Base-by-base conservation (phyloP, 2,113 vertebrate genomes). In the Saiga tatarica region DNA sequence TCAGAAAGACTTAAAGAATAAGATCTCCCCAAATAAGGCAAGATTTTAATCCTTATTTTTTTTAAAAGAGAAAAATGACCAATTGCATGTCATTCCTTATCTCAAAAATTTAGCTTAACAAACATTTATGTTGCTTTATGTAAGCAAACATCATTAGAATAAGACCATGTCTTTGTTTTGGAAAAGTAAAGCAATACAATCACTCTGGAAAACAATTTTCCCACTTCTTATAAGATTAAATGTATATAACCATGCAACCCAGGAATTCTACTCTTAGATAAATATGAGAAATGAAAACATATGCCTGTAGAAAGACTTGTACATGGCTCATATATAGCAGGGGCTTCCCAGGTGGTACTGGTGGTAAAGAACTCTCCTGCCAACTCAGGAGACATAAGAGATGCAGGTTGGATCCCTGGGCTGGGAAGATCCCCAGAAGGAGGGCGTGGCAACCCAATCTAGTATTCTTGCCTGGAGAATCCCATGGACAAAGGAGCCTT, bases 201-300 rank as follows among this genome's bases (percentile, higher is more conserved):
- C 14, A 25, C 19, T 67, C 78, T 87, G 14, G 28, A 91, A 89
- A 96, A 74, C 3, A 57, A 79, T 52, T 87, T 93, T 30, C 23
- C 81, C 25, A 52, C 78, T 86, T 78, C 19, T 97, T 85, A 59
- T 59, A 83, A 89, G 91, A 94, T 91, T 55, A 94, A 90, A 71
- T 39, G 10, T 26, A 52, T 28, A 67, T 90, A 59, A 39, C 26
- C 15, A 85, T 60, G 33, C 3, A 94, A 95, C 8, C 5, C 6
- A 85, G 42, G 47, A 91, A 95, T 88, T 92, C 67, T 2, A 26
- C 12, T 74, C 30, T 45, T 94, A 89, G 53, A 28, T 87, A 92
- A 93, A 83, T 30, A 92, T 52, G 30, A 91, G 3, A 94, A 87
- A 79, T 90, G 8, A 95, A 98, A 91, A 81, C 12, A 67, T 59